Percentiles rank a stretch among this genome's conserved stretches.
These are phyloP conservation scores for Subacronicta megacephala DNA, from an alignment of 2,888 invertebrate species.

Conservation along the genomic window DNA sequence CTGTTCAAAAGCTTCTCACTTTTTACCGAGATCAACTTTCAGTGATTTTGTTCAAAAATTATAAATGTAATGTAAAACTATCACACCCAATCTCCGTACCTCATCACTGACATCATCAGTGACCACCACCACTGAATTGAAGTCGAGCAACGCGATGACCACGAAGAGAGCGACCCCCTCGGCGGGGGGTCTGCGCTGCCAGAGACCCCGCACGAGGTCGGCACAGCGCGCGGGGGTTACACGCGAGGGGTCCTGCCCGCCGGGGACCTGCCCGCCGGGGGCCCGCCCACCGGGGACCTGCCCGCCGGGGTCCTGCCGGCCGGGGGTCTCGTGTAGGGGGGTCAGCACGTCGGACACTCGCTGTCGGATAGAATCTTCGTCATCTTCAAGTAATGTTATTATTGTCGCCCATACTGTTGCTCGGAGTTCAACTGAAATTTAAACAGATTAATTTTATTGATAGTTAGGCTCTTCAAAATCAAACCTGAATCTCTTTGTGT, in stretches of 20 bases:
- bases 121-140: slow-evolving; percentile 69
- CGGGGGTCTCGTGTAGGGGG: neutral
- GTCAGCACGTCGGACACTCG: slow-evolving; percentile 52
- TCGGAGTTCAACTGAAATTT: slow-evolving; percentile 69
- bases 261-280: slow-evolving; percentile 16
- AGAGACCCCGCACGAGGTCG: slow-evolving; percentile 41
- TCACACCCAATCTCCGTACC: slow-evolving; percentile 56
- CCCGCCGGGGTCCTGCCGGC: neutral
- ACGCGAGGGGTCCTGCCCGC: slow-evolving; percentile 6
- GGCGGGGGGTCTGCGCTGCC: slow-evolving; percentile 6
- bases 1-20: too few relatives aligned
- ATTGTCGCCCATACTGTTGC: slow-evolving; percentile 76
- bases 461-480: too few relatives aligned
- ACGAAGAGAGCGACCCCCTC: slow-evolving; percentile 55
- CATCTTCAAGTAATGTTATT: slow-evolving; percentile 88
- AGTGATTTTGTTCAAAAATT: too few relatives aligned
- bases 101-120: slow-evolving; percentile 73
- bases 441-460: neutral
- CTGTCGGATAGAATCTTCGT: slow-evolving; percentile 78
- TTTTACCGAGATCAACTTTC: too few relatives aligned
- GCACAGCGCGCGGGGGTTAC: slow-evolving; percentile 44
- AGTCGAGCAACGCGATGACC: slow-evolving; percentile 74
- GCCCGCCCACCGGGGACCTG: slow-evolving; percentile 45
- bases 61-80: neutral
- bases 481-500: too few relatives aligned